Percentiles rank a stretch among this genome's conserved stretches.
Evolutionary conservation across 2,797 vertebrate genomes (phyloP).

Genomic region (Tragelaphus eurycerus): DNA sequence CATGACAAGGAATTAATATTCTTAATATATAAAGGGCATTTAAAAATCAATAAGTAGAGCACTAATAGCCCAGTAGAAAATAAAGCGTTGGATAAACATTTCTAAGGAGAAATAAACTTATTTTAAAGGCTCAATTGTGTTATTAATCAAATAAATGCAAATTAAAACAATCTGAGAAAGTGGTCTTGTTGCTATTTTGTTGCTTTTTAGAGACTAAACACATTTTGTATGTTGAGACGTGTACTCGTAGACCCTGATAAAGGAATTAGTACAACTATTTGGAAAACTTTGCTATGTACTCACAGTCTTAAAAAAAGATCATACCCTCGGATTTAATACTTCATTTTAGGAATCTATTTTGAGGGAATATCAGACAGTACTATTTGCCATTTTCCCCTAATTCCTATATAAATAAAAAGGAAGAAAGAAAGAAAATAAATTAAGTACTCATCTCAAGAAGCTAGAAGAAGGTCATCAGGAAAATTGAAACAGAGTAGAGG

Average conservation of each 20-base stretch:
- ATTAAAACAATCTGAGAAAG: neutral
- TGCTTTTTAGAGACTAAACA: neutral
- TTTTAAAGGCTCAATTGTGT: slow-evolving; percentile 9
- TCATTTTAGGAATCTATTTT: neutral
- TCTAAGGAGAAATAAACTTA: slow-evolving; percentile 38
- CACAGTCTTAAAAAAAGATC: neutral
- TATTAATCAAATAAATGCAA: slow-evolving; percentile 31
- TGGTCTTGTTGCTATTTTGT: neutral
- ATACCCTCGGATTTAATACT: neutral
- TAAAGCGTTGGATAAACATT: slow-evolving; percentile 36
- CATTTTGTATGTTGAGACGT: neutral
- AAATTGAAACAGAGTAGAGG: slow-evolving; percentile 6
- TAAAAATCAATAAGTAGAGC: slow-evolving; percentile 59
- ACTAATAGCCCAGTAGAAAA: slow-evolving; percentile 52
- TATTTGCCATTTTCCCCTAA: neutral
- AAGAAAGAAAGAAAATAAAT: slow-evolving; percentile 32
- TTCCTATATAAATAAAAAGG: slow-evolving; percentile 21
- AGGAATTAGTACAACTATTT: neutral
- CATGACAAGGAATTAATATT: slow-evolving; percentile 67
- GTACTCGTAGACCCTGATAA: neutral
- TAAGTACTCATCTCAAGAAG: slow-evolving; percentile 30
- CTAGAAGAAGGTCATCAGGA: slow-evolving; percentile 7
- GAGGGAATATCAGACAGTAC: neutral
- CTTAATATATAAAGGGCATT: slow-evolving; percentile 62
- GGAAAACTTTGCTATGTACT: neutral